These are phyloP conservation scores for Trichonephila inaurata DNA, from an alignment of 1,140 invertebrate genomes.

Conservation along the genomic window DNA sequence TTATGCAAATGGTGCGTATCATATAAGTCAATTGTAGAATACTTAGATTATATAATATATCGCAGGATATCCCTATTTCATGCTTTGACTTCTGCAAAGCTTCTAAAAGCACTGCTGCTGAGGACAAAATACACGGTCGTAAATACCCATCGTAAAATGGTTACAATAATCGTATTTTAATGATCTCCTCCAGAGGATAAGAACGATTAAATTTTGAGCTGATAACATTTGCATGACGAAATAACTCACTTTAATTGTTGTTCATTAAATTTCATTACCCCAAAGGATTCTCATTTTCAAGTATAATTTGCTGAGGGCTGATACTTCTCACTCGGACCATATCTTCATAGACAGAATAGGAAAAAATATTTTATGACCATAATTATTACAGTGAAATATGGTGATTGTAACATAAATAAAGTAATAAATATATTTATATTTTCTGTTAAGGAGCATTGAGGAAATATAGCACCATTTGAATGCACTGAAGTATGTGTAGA, in stretches of 20 bases:
- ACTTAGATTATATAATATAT: neutral
- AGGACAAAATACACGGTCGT: neutral
- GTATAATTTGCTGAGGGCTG: neutral
- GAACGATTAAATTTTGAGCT: neutral
- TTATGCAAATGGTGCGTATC: neutral
- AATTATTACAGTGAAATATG: no score
- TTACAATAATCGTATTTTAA: constrained; percentile 1
- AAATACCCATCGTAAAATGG: constrained; percentile 13
- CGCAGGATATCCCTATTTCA: neutral
- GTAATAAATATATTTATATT: no score
- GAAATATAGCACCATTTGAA: no score
- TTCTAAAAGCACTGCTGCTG: neutral
- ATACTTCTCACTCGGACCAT: neutral
- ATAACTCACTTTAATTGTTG: neutral
- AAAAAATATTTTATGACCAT: no score
- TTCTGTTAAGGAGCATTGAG: no score
- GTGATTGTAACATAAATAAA: no score
- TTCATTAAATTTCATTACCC: constrained; percentile 3
- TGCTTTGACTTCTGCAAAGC: neutral
- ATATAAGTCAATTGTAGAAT: neutral
- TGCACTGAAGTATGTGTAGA: no score
- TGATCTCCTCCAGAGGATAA: constrained; percentile 2
- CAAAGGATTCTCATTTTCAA: neutral
- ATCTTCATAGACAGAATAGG: no score
- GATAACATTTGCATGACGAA: neutral